phyloP scores from a whole-genome alignment of 2,113 vertebrate genomes.

The Phaetusa simplex region DNA sequence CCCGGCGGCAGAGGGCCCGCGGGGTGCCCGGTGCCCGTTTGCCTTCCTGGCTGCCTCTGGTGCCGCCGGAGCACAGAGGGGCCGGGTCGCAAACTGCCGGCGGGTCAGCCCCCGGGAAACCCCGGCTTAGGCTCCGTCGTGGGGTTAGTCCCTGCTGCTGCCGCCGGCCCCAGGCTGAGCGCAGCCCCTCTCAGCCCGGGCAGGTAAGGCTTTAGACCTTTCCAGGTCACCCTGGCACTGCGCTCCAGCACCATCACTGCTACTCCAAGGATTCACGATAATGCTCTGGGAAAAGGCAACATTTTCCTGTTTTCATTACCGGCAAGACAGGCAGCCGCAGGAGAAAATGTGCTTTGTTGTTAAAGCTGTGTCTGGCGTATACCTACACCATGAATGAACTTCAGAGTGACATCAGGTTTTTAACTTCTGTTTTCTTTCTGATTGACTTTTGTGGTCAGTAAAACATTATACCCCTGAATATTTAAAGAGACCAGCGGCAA shows the following conservation, averaged over 20 bases:
- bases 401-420: background rate
- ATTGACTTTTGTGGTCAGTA: background rate
- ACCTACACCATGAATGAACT: background rate
- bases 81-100: accelerated
- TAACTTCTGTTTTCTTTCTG: background rate
- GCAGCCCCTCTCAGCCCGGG: accelerated
- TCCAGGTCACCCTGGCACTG: background rate
- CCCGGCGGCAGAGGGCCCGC: background rate
- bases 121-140: accelerated
- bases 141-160: accelerated
- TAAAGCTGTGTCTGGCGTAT: background rate
- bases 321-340: background rate
- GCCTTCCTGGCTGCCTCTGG: background rate
- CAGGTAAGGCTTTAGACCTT: background rate
- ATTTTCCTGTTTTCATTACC: background rate
- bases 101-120: background rate
- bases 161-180: accelerated
- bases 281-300: background rate
- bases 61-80: accelerated
- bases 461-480: background rate
- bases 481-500: background rate
- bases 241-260: accelerated
- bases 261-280: background rate
- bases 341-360: background rate
- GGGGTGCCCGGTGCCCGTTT: background rate